phyloP scores from a whole-genome alignment of 1,140 invertebrate species.

The Micrasema minimum region DNA sequence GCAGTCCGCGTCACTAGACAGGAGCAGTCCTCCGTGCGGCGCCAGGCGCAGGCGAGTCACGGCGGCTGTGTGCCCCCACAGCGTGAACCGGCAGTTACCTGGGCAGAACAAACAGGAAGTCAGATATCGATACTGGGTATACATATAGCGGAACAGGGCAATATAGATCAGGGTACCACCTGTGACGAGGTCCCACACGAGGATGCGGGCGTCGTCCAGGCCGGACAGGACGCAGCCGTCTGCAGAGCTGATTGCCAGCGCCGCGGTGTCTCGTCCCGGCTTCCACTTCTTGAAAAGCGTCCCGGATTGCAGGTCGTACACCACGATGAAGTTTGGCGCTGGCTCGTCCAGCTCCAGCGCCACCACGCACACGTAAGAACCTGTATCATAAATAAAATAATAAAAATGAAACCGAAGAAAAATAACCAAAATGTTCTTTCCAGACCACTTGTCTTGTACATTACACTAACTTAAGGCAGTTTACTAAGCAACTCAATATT shows the following conservation, averaged over 20 bases:
- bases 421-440: too few species aligned
- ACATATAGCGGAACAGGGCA: too few species aligned
- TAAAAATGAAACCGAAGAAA: too few species aligned
- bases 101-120: conserved; percentile 32
- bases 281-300: conserved; percentile 93
- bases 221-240: conserved; percentile 85
- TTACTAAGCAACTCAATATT: too few species aligned
- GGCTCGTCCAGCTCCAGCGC: conserved; percentile 84
- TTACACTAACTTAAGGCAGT: too few species aligned
- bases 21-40: conserved; percentile 73
- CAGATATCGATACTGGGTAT: too few species aligned
- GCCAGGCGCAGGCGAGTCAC: conserved; percentile 78
- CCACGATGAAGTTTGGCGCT: conserved; percentile 87
- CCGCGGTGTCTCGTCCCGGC: conserved; percentile 80
- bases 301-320: conserved; percentile 92
- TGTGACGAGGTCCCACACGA: conserved; percentile 90
- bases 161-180: conserved; percentile 64
- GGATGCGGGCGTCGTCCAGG: conserved; percentile 80
- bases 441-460: too few species aligned
- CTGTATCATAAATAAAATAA: too few species aligned
- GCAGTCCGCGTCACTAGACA: conserved; percentile 78
- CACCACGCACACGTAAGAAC: conserved; percentile 75
- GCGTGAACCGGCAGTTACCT: conserved; percentile 78
- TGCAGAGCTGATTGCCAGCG: conserved; percentile 82
- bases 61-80: conserved; percentile 81